A percentile compares a stretch with the other conserved stretches of the same genome.
Evolutionary conservation across 2,797 vertebrate species (phyloP).

Genomic region (Octomys mimax): DNA sequence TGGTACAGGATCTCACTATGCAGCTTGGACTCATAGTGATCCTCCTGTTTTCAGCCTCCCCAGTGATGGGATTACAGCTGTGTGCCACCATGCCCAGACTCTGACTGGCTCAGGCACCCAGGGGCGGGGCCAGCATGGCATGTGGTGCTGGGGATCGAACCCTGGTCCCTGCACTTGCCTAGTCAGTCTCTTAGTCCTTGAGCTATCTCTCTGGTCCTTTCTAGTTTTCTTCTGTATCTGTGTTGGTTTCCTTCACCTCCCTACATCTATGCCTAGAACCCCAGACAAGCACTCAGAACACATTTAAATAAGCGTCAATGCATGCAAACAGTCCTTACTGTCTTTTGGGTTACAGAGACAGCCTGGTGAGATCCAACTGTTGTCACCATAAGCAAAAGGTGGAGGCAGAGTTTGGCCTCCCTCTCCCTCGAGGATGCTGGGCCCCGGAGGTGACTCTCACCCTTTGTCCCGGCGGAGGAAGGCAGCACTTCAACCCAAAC

Average conservation of each 20-base stretch:
- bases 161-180: too few species aligned
- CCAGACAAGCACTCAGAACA: neutral
- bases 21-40: too few species aligned
- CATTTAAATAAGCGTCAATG: neutral
- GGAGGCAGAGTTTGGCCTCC: rapidly evolving
- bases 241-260: neutral
- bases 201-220: too few species aligned
- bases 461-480: neutral
- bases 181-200: too few species aligned
- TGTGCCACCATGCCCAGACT: too few species aligned
- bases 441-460: rapidly evolving
- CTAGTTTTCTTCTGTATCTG: neutral
- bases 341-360: neutral
- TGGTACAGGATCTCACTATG: too few species aligned
- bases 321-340: neutral
- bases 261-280: neutral
- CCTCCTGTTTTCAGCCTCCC: too few species aligned
- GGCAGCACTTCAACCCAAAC: neutral
- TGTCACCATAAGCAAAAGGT: neutral
- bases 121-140: too few species aligned
- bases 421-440: rapidly evolving
- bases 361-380: neutral
- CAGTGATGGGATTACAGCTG: too few species aligned
- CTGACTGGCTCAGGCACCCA: too few species aligned
- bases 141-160: too few species aligned